phyloP scores from a whole-genome alignment of 2,113 vertebrate genomes.

The Apaloderma vittatum region DNA sequence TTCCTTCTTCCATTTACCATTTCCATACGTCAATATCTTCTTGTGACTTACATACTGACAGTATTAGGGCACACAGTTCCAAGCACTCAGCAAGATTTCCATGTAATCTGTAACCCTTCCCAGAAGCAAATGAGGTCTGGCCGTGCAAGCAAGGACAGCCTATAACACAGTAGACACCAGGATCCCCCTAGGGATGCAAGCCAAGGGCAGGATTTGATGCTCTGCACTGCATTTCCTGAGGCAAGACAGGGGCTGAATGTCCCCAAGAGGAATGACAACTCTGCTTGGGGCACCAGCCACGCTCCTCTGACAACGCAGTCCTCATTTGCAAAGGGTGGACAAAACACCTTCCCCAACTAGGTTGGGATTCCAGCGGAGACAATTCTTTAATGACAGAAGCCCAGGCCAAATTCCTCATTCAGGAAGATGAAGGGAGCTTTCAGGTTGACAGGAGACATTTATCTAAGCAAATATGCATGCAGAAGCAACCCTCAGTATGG shows the following conservation, averaged over 20 bases:
- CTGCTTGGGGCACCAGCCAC: fast-evolving
- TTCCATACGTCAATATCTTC: not conserved
- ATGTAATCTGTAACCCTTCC: not conserved
- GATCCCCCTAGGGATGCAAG: not conserved
- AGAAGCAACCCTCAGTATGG: not conserved
- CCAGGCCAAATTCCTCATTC: not conserved
- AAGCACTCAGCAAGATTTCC: not conserved
- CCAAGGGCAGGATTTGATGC: not conserved
- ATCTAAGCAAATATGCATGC: not conserved
- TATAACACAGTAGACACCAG: not conserved
- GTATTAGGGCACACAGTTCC: fast-evolving
- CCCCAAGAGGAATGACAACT: not conserved
- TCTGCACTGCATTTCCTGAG: not conserved
- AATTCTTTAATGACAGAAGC: not conserved
- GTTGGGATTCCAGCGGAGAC: not conserved
- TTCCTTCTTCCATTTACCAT: not conserved
- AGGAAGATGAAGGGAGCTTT: not conserved
- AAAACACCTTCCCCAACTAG: fast-evolving
- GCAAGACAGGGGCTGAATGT: not conserved
- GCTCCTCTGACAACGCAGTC: fast-evolving
- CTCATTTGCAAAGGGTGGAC: not conserved
- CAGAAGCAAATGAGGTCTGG: not conserved
- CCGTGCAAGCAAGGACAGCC: not conserved
- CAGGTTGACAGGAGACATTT: not conserved
- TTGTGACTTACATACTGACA: not conserved